Conservation (phyloP, 2,113 vertebrate genomes). For the Meles meles region DNA sequence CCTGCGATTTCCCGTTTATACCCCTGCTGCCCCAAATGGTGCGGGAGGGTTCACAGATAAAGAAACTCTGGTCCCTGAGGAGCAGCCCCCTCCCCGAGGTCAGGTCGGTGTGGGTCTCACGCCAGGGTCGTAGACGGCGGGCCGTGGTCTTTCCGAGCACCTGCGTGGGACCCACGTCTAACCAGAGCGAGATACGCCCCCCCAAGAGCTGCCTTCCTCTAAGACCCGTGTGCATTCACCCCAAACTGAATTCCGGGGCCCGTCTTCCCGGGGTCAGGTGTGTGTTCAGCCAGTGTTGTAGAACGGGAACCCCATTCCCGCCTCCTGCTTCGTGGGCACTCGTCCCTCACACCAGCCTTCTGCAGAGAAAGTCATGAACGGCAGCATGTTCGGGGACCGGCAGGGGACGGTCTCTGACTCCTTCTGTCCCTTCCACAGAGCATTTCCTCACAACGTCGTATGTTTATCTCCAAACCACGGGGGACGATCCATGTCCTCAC, state of each 20-base stretch:
- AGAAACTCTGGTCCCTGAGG: not conserved
- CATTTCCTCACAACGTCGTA: not conserved
- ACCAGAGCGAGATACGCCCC: fast-evolving
- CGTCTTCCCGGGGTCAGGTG: not conserved
- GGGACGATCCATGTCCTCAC: not conserved
- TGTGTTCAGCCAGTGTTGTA: not conserved
- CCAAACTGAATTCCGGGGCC: not conserved
- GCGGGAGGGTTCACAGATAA: not conserved
- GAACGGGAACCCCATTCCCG: not conserved
- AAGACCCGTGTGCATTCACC: not conserved
- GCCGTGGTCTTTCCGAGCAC: not conserved
- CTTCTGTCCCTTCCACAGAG: not conserved
- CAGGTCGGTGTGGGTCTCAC: too few species aligned
- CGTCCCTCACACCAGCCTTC: not conserved
- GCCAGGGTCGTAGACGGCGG: not conserved
- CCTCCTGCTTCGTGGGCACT: not conserved
- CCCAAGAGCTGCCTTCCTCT: too few species aligned
- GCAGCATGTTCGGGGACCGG: not conserved
- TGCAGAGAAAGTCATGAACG: not conserved
- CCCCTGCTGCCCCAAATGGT: not conserved
- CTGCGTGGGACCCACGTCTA: not conserved
- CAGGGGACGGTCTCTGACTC: not conserved
- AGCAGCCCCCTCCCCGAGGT: not conserved
- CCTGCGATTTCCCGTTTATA: fast-evolving
- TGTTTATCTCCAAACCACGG: not conserved